phyloP scores from a whole-genome alignment of 2,888 invertebrate species.

The Axea sp. region DNA sequence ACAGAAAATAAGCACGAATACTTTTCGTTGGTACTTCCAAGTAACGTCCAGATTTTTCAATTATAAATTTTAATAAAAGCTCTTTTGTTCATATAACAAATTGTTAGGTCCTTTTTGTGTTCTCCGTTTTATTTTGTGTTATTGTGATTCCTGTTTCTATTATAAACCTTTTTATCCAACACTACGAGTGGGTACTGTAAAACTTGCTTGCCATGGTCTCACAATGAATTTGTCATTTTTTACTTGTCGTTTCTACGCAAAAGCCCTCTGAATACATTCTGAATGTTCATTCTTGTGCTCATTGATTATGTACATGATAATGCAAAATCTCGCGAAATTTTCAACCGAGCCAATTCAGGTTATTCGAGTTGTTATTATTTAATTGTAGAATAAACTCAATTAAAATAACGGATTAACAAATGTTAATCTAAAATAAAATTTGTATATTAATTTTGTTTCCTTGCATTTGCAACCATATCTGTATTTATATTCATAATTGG shows the following conservation, averaged over 20 bases:
- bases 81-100: constrained; percentile 14
- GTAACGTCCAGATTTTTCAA: no score
- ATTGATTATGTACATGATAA: constrained; percentile 43
- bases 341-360: no score
- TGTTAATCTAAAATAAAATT: no score
- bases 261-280: constrained; percentile 41
- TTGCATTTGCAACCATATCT: no score
- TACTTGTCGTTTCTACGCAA: constrained; percentile 34
- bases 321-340: no score
- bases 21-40: no score
- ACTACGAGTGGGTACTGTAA: constrained; percentile 36
- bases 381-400: no score
- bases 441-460: no score
- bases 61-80: background rate
- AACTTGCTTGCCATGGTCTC: constrained; percentile 32
- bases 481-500: no score
- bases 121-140: constrained; percentile 1
- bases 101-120: constrained; percentile 5
- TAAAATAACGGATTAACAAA: no score
- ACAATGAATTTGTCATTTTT: constrained; percentile 50
- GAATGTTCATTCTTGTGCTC: constrained; percentile 38
- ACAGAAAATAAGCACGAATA: no score
- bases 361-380: no score
- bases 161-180: constrained; percentile 28
- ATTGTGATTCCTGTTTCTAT: constrained; percentile 16